Conservation (phyloP, 2,797 vertebrate species). For the Channallabes apus region DNA sequence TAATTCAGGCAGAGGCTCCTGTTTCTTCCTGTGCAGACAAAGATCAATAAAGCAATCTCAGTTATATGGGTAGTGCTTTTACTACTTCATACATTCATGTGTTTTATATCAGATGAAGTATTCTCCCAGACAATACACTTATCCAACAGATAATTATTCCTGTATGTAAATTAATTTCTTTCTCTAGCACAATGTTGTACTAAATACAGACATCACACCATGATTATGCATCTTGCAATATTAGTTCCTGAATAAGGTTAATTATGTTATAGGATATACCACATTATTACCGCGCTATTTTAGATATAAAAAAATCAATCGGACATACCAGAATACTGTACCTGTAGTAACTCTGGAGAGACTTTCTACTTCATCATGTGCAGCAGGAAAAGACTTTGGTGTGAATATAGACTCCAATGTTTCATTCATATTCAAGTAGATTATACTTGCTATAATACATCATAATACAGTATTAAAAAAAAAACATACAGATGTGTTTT, state of each 20-base stretch:
- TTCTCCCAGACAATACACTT: background rate
- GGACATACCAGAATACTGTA: no score
- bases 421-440: background rate
- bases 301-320: background rate
- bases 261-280: background rate
- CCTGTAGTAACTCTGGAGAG: background rate
- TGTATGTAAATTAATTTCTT: background rate
- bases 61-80: conserved; percentile 14
- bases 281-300: background rate
- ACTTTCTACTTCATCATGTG: no score
- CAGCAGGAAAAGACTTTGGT: background rate
- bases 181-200: background rate
- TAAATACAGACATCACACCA: background rate
- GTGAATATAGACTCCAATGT: background rate
- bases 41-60: conserved; percentile 46
- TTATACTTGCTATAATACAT: background rate
- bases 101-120: background rate
- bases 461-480: no score
- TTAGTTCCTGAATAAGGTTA: background rate
- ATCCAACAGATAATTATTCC: background rate
- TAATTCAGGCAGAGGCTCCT: conserved; percentile 46
- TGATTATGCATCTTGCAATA: background rate
- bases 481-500: no score
- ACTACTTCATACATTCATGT: background rate
- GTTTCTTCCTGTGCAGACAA: conserved; percentile 39